A percentile compares a stretch with the other conserved stretches of the same genome.
Evolutionary conservation across 2,113 vertebrate genomes (phyloP).

Genomic region (Tetrao urogallus): DNA sequence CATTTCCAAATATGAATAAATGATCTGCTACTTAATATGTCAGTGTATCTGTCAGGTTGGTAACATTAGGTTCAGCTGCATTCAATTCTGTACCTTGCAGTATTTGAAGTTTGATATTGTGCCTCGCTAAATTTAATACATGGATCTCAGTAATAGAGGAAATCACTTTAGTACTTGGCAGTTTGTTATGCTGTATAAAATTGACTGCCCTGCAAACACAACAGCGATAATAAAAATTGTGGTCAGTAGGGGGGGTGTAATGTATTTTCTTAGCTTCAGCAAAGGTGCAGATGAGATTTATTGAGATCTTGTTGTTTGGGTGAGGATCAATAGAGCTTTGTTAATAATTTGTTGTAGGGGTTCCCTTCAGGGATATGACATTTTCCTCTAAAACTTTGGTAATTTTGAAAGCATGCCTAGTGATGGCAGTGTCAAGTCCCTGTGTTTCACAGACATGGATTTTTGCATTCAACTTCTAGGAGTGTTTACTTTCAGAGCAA

Average conservation of each 20-base stretch:
- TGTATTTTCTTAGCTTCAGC: slow-evolving; percentile 78
- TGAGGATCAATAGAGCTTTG: slow-evolving; percentile 83
- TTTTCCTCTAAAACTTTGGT: slow-evolving; percentile 80
- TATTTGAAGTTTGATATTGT: slow-evolving; percentile 84
- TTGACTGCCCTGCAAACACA: slow-evolving; percentile 84
- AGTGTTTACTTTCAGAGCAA: slow-evolving; percentile 50
- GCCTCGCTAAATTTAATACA: slow-evolving; percentile 85
- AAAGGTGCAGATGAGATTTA: slow-evolving; percentile 84
- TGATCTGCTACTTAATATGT: slow-evolving; percentile 84
- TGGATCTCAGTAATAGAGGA: slow-evolving; percentile 81
- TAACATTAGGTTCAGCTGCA: slow-evolving; percentile 78
- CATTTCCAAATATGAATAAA: slow-evolving; percentile 81
- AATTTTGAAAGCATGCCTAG: slow-evolving; percentile 67
- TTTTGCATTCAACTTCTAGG: slow-evolving; percentile 17
- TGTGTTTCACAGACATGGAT: slow-evolving; percentile 13
- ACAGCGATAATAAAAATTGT: slow-evolving; percentile 81
- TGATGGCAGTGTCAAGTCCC: slow-evolving; percentile 30
- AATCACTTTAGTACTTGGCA: slow-evolving; percentile 84
- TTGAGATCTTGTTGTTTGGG: slow-evolving; percentile 82
- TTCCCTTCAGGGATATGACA: slow-evolving; percentile 77
- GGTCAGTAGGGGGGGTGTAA: slow-evolving; percentile 82
- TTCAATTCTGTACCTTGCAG: slow-evolving; percentile 82
- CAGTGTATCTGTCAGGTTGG: slow-evolving; percentile 83
- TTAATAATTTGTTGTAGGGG: slow-evolving; percentile 81
- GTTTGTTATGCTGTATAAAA: slow-evolving; percentile 85